Base-by-base conservation (phyloP, 2,888 invertebrate species). In the Atherix ibis region DNA sequence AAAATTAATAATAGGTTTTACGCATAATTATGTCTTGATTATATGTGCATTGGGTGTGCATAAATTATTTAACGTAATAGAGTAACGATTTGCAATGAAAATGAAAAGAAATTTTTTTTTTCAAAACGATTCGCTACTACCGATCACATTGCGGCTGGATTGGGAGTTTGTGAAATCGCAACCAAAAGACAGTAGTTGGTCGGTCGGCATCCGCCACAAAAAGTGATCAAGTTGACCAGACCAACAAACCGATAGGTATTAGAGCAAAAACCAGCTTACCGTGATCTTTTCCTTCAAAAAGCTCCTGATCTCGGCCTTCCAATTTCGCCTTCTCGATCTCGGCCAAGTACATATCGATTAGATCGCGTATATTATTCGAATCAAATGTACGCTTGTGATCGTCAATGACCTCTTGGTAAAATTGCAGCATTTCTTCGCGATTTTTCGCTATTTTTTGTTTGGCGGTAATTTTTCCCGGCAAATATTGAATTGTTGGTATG, bases 231-330 rank as follows among this genome's bases (percentile, higher is more conserved):
- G n/a, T n/a, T n/a, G n/a, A n/a, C n/a, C n/a, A n/a, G n/a, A n/a
- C n/a, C n/a, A n/a, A n/a, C n/a, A n/a, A n/a, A n/a, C n/a, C n/a
- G n/a, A n/a, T n/a, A n/a, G n/a, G n/a, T n/a, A n/a, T n/a, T n/a
- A n/a, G n/a, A n/a, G n/a, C n/a, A n/a, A n/a, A n/a, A n/a, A 24
- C 13, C 26, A 26, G 62, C 74, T 70, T 58, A 84, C 84, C 84
- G 48, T 82, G 83, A 66, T 87, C 75, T 63, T 78, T 77, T 50
- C 87, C 87, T 55, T 85, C 81, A 52, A 85, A 88, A 12, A 88
- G 64, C 46, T 74, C 67, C 8, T 72, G 69, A 32, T 68, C 76
- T 26, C 73, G 71, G 36, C 81, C 84, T 54, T 83, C 81, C 43
- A 69, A 69, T 50, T 80, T 76, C 10, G 85, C 84, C 47, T 77